phyloP scores from a whole-genome alignment of 2,113 vertebrate genomes.

The Apteryx owenii region DNA sequence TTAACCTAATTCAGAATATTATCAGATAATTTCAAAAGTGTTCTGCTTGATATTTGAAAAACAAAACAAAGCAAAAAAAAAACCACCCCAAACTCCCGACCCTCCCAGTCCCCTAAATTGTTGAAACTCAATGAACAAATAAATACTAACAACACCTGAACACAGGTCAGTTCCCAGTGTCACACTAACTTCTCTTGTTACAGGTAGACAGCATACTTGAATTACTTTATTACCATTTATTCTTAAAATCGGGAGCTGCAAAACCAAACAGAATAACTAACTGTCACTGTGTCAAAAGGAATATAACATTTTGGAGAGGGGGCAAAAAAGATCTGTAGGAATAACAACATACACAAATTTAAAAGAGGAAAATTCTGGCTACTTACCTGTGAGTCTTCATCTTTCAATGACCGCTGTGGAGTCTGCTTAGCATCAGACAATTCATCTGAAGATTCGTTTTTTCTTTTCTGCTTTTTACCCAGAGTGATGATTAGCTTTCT shows the following conservation, averaged over 20 bases:
- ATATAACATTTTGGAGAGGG: accelerated
- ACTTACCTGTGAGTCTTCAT: slow-evolving; percentile 89
- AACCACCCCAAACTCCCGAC: no score
- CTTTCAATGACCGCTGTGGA: slow-evolving; percentile 82
- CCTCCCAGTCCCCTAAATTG: no score
- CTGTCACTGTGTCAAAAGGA: background rate
- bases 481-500: slow-evolving; percentile 98
- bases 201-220: background rate
- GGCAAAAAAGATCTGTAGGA: background rate
- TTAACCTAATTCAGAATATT: background rate
- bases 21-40: background rate
- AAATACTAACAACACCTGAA: background rate
- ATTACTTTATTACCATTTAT: background rate
- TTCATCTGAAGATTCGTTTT: slow-evolving; percentile 93
- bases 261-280: background rate
- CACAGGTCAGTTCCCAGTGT: no score
- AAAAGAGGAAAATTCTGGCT: background rate
- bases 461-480: slow-evolving; percentile 96
- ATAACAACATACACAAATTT: background rate
- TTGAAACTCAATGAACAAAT: background rate
- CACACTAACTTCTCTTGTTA: background rate
- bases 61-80: background rate
- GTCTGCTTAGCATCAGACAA: slow-evolving; percentile 89
- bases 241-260: background rate
- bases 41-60: background rate